A percentile compares a stretch with the other conserved stretches of the same genome.
These are phyloP conservation scores for Neotoma lepida DNA, from an alignment of 2,113 vertebrate genomes.

Conservation along the genomic window DNA sequence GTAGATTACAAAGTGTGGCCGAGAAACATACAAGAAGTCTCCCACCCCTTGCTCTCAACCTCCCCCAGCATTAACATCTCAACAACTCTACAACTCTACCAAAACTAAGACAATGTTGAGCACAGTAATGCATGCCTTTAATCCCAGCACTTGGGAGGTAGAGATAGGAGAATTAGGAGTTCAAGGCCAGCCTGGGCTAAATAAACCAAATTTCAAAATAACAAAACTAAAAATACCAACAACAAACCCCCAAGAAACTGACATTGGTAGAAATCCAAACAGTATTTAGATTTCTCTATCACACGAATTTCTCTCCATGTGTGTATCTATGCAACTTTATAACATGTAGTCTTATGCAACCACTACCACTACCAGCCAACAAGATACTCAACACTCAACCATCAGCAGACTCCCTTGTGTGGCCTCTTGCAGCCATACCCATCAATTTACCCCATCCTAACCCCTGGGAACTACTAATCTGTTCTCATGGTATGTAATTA, in stretches of 20 bases:
- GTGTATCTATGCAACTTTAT: not conserved
- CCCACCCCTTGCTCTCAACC: not conserved
- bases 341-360: not conserved
- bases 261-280: not conserved
- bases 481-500: constrained; percentile 28
- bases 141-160: not conserved
- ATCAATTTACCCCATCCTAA: not conserved
- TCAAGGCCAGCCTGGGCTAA: not conserved
- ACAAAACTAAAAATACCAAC: not conserved
- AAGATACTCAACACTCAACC: not conserved
- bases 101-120: not conserved
- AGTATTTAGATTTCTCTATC: not conserved
- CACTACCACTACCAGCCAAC: not conserved
- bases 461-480: constrained; percentile 1
- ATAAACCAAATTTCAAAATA: not conserved
- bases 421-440: not conserved
- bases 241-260: not conserved
- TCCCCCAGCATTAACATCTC: not conserved
- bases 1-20: not conserved
- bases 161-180: not conserved
- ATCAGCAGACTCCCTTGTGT: not conserved
- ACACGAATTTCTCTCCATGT: not conserved
- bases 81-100: not conserved
- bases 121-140: not conserved
- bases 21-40: not conserved